Conservation (phyloP, 2,797 vertebrate species). For the Choloepus didactylus region DNA sequence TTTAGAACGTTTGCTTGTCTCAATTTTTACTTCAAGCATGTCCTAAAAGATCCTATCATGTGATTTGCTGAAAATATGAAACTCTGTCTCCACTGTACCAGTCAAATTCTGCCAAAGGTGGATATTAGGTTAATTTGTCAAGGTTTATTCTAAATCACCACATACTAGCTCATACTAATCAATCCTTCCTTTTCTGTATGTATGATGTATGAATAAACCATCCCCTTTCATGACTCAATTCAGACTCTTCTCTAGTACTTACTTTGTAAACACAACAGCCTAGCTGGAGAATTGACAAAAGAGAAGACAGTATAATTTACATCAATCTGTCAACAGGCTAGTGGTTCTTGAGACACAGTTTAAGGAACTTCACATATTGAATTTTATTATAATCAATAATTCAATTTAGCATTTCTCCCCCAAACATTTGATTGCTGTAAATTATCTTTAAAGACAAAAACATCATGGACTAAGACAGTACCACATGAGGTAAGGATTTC, state of each 20-base stretch:
- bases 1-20: not conserved
- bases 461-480: conserved; percentile 67
- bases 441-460: conserved; percentile 38
- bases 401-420: not conserved
- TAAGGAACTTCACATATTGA: not conserved
- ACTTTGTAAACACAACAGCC: not conserved
- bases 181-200: not conserved
- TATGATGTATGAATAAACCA: conserved; percentile 2
- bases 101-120: not conserved
- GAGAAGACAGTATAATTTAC: not conserved
- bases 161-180: not conserved
- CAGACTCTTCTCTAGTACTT: not conserved
- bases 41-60: not conserved
- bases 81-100: not conserved
- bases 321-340: not conserved
- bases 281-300: not conserved
- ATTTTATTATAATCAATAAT: conserved; percentile 12
- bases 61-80: not conserved
- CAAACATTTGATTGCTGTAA: conserved; percentile 23
- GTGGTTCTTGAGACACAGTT: not conserved
- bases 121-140: not conserved
- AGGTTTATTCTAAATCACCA: conserved; percentile 3
- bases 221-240: not conserved
- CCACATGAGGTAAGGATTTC: not conserved
- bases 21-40: not conserved